Base-by-base conservation (phyloP, 2,888 invertebrate species). In the Muscina levida region DNA sequence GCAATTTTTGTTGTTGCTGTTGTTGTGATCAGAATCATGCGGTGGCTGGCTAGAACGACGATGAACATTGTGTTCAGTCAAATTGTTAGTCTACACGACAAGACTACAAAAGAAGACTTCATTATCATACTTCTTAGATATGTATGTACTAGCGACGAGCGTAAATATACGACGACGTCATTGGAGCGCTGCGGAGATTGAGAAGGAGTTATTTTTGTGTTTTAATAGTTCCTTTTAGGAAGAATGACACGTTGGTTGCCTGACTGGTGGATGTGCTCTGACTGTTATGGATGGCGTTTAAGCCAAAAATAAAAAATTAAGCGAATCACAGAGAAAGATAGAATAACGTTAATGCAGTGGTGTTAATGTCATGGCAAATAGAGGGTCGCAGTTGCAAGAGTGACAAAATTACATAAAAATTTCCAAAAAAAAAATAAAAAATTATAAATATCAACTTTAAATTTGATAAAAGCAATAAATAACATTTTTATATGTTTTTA, bases 201-300 rank as follows among this genome's bases (percentile, higher is more conserved):
- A 31, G 31, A 31, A 31, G 51, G 15, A n/a, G 51, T 59, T 59
- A 37, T 59, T 31, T 3, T 15, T 11, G 42, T 19, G 17, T 17
- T 24, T 44, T 44, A 44, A 3, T 65, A 53, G 11, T 53, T 53
- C 67, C 78, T 74, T 71, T 56, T 71, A 66, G 66, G 42, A 37
- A 15, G 17, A 71, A 57, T 17, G 56, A 70, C 57, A 65, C 24
- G 46, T 24, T 68, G 46, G 67, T 42, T 74, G 48, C 19, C 68
- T 65, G 62, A 46, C 72, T 48, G 66, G 48, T 31, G 71, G 24
- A 31, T 74, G 66, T 26, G 11, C 26, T 66, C 48, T 56, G 26
- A n/a, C 67, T 39, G 39, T 68, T 24, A 53, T 19, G 72, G 56
- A 56, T 79, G 57, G 66, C 57, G 22, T 72, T 76, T 72, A 56